Conservation (phyloP, 2,113 vertebrate species). For the Noturus placidus region DNA sequence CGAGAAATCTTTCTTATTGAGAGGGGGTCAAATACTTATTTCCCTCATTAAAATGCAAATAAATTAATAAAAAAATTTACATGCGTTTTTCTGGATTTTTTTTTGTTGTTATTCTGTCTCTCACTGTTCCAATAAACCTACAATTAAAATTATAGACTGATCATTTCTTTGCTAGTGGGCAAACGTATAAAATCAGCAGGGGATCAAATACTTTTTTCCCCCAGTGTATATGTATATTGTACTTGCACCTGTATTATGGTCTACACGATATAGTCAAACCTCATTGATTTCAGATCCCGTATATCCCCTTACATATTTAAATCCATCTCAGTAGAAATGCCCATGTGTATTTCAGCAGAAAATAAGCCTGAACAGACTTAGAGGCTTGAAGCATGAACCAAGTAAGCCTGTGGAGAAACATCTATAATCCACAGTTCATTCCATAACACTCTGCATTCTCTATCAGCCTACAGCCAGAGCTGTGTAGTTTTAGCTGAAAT, state of each 20-base stretch:
- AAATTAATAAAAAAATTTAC: too few species aligned
- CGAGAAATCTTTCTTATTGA: too few species aligned
- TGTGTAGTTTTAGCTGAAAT: conserved; percentile 21
- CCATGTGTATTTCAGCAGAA: conserved; percentile 46
- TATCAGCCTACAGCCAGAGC: conserved; percentile 20
- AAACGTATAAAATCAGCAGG: too few species aligned
- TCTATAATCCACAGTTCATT: conserved; percentile 48
- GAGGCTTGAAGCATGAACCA: conserved; percentile 42
- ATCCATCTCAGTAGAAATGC: conserved; percentile 43
- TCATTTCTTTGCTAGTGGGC: too few species aligned
- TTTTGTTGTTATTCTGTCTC: too few species aligned
- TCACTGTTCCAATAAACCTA: too few species aligned
- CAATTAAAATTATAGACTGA: too few species aligned
- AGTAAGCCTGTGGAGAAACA: conserved; percentile 41
- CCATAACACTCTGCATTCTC: conserved; percentile 22
- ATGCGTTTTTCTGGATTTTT: too few species aligned
- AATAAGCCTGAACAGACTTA: conserved; percentile 51
- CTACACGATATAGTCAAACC: conserved; percentile 3
- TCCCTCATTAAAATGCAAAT: too few species aligned
- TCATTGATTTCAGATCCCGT: conserved; percentile 28
- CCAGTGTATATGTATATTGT: background rate
- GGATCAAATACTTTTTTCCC: too few species aligned
- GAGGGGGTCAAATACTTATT: too few species aligned
- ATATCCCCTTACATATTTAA: conserved; percentile 43
- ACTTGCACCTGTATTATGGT: background rate